These are phyloP conservation scores for Agrochola lychnidis DNA, from an alignment of 2,888 invertebrate genomes.

Conservation along the genomic window DNA sequence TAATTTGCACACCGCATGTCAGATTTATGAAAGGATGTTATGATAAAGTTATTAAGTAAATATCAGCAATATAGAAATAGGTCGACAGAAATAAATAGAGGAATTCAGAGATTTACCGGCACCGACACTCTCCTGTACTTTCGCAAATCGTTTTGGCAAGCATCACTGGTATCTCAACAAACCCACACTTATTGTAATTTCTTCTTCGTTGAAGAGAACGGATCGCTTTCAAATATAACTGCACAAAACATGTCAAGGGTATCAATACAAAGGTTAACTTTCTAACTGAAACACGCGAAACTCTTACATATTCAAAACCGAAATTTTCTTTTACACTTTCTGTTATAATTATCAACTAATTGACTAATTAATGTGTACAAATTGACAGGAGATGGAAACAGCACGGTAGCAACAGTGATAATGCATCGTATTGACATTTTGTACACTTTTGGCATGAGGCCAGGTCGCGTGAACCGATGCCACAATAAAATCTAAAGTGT, in stretches of 20 bases:
- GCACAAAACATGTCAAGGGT: slow-evolving; percentile 82
- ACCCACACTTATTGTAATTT: slow-evolving; percentile 73
- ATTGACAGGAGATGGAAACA: slow-evolving; percentile 70
- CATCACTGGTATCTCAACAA: slow-evolving; percentile 70
- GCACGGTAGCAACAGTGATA: slow-evolving; percentile 80
- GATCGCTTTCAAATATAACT: slow-evolving; percentile 76
- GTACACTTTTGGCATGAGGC: slow-evolving; percentile 82
- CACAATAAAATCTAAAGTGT: slow-evolving; percentile 83
- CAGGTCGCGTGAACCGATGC: slow-evolving; percentile 81
- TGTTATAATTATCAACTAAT: slow-evolving; percentile 22
- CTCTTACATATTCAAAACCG: slow-evolving; percentile 5
- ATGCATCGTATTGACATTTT: slow-evolving; percentile 90
- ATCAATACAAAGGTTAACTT: slow-evolving; percentile 65
- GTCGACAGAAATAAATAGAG: slow-evolving; percentile 69
- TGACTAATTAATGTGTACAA: slow-evolving; percentile 44
- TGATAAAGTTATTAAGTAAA: slow-evolving; percentile 13
- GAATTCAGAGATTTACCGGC: slow-evolving; percentile 73
- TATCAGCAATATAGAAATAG: slow-evolving; percentile 60
- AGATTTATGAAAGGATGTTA: slow-evolving; percentile 20
- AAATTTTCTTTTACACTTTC: slow-evolving; percentile 7
- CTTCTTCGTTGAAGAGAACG: slow-evolving; percentile 65
- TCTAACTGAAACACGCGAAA: slow-evolving; percentile 52
- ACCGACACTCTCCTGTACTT: slow-evolving; percentile 70
- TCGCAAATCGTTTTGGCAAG: slow-evolving; percentile 78
- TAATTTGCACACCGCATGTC: background rate